Evolutionary conservation across 1,140 invertebrate species (phyloP).

Genomic region (Harpegnathos saltator): DNA sequence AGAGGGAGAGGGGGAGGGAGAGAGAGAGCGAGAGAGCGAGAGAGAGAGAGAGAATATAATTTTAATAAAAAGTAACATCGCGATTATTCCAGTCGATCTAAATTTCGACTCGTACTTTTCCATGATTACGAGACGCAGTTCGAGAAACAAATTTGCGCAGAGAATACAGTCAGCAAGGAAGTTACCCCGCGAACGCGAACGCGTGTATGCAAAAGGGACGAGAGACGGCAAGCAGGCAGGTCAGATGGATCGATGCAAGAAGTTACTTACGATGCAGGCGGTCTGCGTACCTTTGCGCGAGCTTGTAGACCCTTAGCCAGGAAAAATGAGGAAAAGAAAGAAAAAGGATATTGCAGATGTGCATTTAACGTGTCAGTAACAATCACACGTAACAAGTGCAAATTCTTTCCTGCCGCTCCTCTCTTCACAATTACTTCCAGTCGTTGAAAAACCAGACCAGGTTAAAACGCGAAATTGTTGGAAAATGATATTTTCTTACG

Average conservation of each 20-base stretch:
- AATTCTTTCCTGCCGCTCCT: no score
- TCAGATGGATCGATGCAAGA: conserved; percentile 78
- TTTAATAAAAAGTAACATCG: background rate
- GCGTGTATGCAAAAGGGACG: conserved; percentile 52
- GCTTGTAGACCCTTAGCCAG: no score
- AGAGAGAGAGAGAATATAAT: background rate
- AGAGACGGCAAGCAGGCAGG: conserved; percentile 66
- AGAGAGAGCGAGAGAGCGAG: no score
- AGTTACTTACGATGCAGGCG: conserved; percentile 60
- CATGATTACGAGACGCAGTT: conserved; percentile 13
- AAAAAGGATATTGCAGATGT: no score
- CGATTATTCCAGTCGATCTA: background rate
- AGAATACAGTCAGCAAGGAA: conserved; percentile 11
- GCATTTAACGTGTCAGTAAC: no score
- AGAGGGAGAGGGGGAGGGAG: no score
- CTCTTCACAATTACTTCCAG: no score
- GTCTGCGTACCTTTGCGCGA: conserved; percentile 33
- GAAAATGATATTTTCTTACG: no score
- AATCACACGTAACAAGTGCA: no score
- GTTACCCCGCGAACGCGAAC: conserved; percentile 27
- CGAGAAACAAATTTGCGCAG: conserved; percentile 26
- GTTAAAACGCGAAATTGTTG: no score
- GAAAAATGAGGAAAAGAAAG: no score
- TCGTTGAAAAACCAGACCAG: no score
- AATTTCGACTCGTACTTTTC: background rate